Evolutionary conservation across 2,888 invertebrate genomes (phyloP).

Genomic region (Craniophora ligustri): DNA sequence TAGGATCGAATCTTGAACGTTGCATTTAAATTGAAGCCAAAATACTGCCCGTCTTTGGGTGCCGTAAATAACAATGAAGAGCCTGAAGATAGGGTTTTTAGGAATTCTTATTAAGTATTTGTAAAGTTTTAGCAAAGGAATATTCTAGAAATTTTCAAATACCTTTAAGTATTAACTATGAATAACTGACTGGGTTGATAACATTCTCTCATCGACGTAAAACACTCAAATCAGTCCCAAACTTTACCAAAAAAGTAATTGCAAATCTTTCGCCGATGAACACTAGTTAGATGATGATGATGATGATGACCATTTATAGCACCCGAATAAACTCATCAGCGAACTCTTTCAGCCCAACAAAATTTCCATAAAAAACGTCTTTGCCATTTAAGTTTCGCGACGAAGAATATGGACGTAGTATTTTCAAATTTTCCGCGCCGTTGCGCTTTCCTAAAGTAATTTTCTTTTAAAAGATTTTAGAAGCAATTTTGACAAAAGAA

Average conservation of each 20-base stretch:
- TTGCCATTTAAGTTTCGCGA: constrained; percentile 7
- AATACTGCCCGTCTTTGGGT: constrained; percentile 1
- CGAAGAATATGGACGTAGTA: constrained; percentile 40
- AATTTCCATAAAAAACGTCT: constrained; percentile 22
- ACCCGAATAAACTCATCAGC: too few species aligned
- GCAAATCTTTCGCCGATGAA: too few species aligned
- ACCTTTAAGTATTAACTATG: neutral
- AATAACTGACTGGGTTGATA: too few species aligned
- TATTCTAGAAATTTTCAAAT: neutral
- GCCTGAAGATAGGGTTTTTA: neutral
- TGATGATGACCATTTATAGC: too few species aligned
- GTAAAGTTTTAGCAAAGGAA: neutral
- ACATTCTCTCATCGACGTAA: too few species aligned
- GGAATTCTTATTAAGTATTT: neutral
- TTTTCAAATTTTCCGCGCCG: constrained; percentile 54
- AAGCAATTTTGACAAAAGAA: constrained; percentile 63
- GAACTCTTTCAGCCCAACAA: neutral
- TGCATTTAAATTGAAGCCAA: constrained; percentile 13
- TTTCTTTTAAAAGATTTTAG: constrained; percentile 56
- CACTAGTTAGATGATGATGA: too few species aligned
- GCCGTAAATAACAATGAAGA: neutral
- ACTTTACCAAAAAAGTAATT: too few species aligned
- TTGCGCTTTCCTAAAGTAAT: constrained; percentile 46
- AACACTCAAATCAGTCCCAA: too few species aligned
- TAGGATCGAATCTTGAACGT: constrained; percentile 18